These are phyloP conservation scores for Dicranocentrus wangi DNA, from an alignment of 2,888 invertebrate species.

Conservation along the genomic window DNA sequence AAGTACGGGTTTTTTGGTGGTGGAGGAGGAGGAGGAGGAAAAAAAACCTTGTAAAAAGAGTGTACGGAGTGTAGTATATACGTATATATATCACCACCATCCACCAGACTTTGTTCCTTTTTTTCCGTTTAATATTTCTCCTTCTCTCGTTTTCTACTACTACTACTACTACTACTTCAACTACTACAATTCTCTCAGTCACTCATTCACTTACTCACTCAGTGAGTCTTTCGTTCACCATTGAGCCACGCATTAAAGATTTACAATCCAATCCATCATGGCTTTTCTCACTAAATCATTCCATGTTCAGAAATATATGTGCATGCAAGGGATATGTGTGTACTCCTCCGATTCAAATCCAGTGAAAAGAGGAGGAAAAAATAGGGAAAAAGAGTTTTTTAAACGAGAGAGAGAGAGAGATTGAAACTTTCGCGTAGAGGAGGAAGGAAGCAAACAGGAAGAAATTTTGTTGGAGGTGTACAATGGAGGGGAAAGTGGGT, in stretches of 20 bases:
- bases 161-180: conserved; percentile 47
- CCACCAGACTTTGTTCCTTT: conserved; percentile 50
- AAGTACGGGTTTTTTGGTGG: too few relatives aligned
- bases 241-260: conserved; percentile 72
- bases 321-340: conserved; percentile 2
- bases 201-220: conserved; percentile 65
- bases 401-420: conserved; percentile 8
- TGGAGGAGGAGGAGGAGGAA: conserved; percentile 56
- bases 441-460: conserved; percentile 13
- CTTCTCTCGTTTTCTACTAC: neutral
- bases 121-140: conserved; percentile 18
- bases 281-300: conserved; percentile 72
- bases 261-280: conserved; percentile 72
- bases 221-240: conserved; percentile 63
- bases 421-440: conserved; percentile 2
- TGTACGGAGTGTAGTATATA: too few relatives aligned
- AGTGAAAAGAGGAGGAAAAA: conserved; percentile 7
- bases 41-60: conserved; percentile 52
- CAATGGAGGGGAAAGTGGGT: conserved; percentile 9
- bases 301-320: conserved; percentile 52
- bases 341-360: conserved; percentile 26
- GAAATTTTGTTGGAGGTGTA: conserved; percentile 2
- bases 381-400: conserved; percentile 10
- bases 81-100: conserved; percentile 58
- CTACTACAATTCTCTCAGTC: conserved; percentile 62